Base-by-base conservation (phyloP, 2,113 vertebrate genomes). In the Caranx melampygus region DNA sequence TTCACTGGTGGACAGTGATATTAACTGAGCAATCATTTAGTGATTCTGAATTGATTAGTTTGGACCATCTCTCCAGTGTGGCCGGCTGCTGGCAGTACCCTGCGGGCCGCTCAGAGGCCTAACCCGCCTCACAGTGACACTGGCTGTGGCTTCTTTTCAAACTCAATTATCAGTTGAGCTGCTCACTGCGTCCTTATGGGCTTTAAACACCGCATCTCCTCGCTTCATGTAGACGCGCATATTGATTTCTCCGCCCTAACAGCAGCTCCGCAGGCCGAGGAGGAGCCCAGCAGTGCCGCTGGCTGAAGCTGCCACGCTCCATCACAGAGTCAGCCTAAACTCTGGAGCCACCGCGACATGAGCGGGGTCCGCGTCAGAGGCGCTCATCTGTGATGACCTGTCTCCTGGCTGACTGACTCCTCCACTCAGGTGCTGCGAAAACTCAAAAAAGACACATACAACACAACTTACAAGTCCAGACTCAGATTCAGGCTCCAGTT, bases 151-250 rank as follows among this genome's bases (percentile, higher is more conserved):
- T 67, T 83, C 67, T 64, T 84, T 84, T 91, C 83, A 74, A 81
- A 84, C 72, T 83, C 35, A 34, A 35, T 89, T 79, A 89, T 86
- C 1, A 67, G 78, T 63, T 58, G 72, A 71, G 73, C 15, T 26
- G 67, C 77, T 81, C 70, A 26, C 0, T 6, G 10, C 20, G 70
- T 72, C 75, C 76, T 68, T n/a, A 1, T 73, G 71, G 59, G 1
- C 4, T 58, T 63, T 40, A 10, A 63, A 71, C 64, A 55, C 16
- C 60, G 64, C 11, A 26, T 12, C 69, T 72, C 15, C 35, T 63
- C 57, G 71, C 61, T 67, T 83, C 44, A 65, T 67, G 15, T 64
- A 75, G 66, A 72, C 57, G 44, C 0, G n/a, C 26, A 26, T 49
- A 70, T 73, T 60, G 68, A 86, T 78, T 81, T 55, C 4, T 9